phyloP scores from a whole-genome alignment of 2,113 vertebrate genomes.

The Anoplopoma fimbria region DNA sequence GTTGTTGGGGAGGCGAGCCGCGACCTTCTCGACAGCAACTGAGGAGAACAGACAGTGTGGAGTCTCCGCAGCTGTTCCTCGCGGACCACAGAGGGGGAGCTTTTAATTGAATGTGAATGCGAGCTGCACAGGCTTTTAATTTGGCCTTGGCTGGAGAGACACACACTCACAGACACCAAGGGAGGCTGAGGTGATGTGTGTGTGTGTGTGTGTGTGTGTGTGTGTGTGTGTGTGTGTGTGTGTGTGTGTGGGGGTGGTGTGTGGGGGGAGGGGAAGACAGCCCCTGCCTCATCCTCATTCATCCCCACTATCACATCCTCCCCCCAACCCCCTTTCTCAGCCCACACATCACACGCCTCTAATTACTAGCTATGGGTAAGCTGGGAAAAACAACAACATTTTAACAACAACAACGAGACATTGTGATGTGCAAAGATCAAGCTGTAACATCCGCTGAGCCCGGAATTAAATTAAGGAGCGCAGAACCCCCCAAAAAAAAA shows the following conservation, averaged over 20 bases:
- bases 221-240: background rate
- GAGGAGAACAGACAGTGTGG: conserved; percentile 78
- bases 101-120: conserved; percentile 86
- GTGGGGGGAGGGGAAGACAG: conserved; percentile 1
- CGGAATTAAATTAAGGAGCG: conserved; percentile 61
- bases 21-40: conserved; percentile 60
- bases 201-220: no score
- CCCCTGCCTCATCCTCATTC: conserved; percentile 32
- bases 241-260: background rate
- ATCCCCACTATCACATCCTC: conserved; percentile 28
- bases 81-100: conserved; percentile 77
- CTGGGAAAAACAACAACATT: conserved; percentile 65
- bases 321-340: background rate
- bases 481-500: conserved; percentile 13
- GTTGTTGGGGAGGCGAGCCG: conserved; percentile 56
- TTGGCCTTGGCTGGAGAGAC: conserved; percentile 75
- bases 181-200: conserved; percentile 14
- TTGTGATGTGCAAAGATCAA: conserved; percentile 53
- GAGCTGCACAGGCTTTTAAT: conserved; percentile 84
- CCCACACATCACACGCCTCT: conserved; percentile 61
- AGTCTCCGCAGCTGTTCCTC: conserved; percentile 84
- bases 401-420: conserved; percentile 53
- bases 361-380: conserved; percentile 71
- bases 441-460: conserved; percentile 51
- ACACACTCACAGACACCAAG: conserved; percentile 37